Percentiles rank a stretch among this genome's conserved stretches.
Conservation (phyloP, 2,113 vertebrate species). For the Pluvianellus socialis region DNA sequence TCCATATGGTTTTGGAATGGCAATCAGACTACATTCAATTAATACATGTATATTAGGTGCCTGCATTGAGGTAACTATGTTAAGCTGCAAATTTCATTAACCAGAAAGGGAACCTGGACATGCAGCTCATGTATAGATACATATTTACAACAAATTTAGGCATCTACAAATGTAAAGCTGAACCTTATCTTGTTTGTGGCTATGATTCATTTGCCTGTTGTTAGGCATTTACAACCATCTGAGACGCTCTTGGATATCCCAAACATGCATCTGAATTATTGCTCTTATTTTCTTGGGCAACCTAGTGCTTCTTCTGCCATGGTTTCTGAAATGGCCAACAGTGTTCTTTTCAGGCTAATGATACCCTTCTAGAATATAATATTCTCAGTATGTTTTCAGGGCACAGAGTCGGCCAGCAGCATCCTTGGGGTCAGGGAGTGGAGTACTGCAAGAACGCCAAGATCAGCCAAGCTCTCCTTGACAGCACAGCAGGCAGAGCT, state of each 20-base stretch:
- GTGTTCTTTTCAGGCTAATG: background rate
- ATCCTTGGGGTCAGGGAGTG: background rate
- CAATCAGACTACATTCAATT: background rate
- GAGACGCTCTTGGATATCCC: background rate
- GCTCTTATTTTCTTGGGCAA: background rate
- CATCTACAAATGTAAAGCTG: background rate
- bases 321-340: background rate
- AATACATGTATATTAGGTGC: background rate
- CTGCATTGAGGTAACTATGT: background rate
- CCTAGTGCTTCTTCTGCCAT: background rate
- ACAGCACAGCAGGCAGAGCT: background rate
- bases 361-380: background rate
- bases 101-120: background rate
- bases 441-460: fast-evolving
- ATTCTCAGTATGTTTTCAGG: background rate
- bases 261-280: background rate
- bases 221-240: background rate
- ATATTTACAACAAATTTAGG: background rate
- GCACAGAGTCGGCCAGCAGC: background rate
- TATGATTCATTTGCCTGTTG: background rate
- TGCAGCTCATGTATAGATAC: background rate
- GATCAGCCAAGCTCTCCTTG: background rate
- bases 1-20: background rate
- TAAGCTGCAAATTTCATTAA: background rate
- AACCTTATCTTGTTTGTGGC: background rate